phyloP scores from a whole-genome alignment of 2,888 invertebrate species.

The Caenorhabditis becei region DNA sequence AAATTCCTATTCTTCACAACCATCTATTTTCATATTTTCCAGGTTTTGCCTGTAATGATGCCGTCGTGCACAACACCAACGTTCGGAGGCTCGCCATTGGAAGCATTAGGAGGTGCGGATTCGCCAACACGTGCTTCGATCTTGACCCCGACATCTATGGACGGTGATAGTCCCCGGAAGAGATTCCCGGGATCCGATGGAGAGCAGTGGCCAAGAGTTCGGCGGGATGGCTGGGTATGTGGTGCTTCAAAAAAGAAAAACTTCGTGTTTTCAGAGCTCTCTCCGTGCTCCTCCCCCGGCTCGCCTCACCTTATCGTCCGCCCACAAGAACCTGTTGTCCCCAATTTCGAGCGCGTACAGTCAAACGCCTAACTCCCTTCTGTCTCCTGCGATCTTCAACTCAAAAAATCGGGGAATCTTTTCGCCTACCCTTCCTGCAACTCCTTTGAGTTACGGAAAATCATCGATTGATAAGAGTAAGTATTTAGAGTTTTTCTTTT shows the following conservation, averaged over 20 bases:
- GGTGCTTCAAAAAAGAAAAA: background rate
- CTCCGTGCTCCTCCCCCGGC: conserved; percentile 57
- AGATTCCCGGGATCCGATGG: conserved; percentile 6
- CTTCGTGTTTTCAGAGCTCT: conserved; percentile 23
- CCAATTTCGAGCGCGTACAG: conserved; percentile 50
- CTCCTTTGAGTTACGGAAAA: conserved; percentile 55
- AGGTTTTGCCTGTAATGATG: conserved; percentile 33
- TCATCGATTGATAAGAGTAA: conserved; percentile 37
- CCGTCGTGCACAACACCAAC: conserved; percentile 55
- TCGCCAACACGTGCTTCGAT: conserved; percentile 37
- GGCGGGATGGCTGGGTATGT: conserved; percentile 34
- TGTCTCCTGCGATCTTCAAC: conserved; percentile 46
- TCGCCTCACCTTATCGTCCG: conserved; percentile 38
- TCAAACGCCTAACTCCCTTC: conserved; percentile 48
- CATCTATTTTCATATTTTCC: background rate
- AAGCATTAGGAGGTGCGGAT: conserved; percentile 1
- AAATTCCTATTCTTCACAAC: background rate
- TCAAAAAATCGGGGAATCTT: conserved; percentile 35
- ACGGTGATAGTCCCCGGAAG: conserved; percentile 43
- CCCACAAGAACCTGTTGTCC: conserved; percentile 35
- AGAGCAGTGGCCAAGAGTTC: conserved; percentile 25
- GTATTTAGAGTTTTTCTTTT: background rate
- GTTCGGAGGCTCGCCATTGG: conserved; percentile 33
- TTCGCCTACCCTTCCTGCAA: conserved; percentile 52
- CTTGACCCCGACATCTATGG: conserved; percentile 39